These are phyloP conservation scores for Heliconius cydno DNA, from an alignment of 2,888 invertebrate genomes.

Conservation along the genomic window DNA sequence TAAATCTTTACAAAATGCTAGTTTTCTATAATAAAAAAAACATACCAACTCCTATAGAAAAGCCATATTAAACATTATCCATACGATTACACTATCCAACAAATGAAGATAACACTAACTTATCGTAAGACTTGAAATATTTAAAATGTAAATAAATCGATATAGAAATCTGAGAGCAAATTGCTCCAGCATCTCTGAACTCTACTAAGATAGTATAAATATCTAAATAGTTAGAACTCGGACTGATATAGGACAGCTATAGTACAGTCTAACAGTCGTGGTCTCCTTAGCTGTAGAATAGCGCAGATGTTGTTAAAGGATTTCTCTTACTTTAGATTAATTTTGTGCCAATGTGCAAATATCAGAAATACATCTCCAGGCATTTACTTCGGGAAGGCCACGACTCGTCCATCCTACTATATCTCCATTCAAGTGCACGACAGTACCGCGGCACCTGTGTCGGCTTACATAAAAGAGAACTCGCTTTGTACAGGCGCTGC, in stretches of 20 bases:
- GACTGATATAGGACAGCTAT: background rate
- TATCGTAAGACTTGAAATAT: slow-evolving; percentile 7
- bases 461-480: slow-evolving; percentile 74
- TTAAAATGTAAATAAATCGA: slow-evolving; percentile 37
- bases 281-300: background rate
- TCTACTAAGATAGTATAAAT: slow-evolving; percentile 3
- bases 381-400: background rate
- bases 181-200: slow-evolving; percentile 25
- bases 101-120: slow-evolving; percentile 1
- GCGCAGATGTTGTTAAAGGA: background rate
- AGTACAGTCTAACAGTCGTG: background rate
- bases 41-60: background rate
- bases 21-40: too few relatives aligned
- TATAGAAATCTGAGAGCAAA: slow-evolving; percentile 40
- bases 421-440: slow-evolving; percentile 45
- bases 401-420: background rate
- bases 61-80: slow-evolving; percentile 4
- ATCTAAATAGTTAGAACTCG: background rate
- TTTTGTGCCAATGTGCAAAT: background rate
- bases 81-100: background rate
- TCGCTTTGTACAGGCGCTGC: slow-evolving; percentile 71
- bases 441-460: slow-evolving; percentile 76
- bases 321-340: background rate
- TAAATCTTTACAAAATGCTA: too few relatives aligned
- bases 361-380: background rate